These are phyloP conservation scores for Cecropterus lyciades DNA, from an alignment of 1,140 invertebrate genomes.

Conservation along the genomic window DNA sequence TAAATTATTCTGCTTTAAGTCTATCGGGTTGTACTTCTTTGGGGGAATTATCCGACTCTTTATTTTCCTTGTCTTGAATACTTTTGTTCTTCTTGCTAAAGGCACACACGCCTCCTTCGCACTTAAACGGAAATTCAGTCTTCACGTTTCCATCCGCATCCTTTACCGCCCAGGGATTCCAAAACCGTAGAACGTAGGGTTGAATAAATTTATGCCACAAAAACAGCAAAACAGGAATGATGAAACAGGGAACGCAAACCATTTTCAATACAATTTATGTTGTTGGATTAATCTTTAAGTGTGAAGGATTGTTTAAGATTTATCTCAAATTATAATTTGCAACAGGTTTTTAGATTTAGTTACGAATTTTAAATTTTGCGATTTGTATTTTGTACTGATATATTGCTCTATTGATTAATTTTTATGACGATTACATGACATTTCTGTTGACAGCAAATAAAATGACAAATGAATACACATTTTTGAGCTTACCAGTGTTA, in stretches of 20 bases:
- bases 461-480: too few relatives aligned
- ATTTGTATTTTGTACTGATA: too few relatives aligned
- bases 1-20: conserved; percentile 22
- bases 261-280: conserved; percentile 73
- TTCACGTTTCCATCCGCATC: conserved; percentile 84
- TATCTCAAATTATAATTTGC: too few relatives aligned
- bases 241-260: conserved; percentile 92
- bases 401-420: too few relatives aligned
- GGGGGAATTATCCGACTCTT: not conserved
- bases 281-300: too few relatives aligned
- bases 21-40: conserved; percentile 3
- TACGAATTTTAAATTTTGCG: too few relatives aligned
- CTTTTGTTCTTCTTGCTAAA: conserved; percentile 57
- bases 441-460: too few relatives aligned
- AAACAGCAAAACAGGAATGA: conserved; percentile 89
- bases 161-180: conserved; percentile 90
- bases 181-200: conserved; percentile 88
- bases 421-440: too few relatives aligned
- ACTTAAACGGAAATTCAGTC: conserved; percentile 85
- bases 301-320: too few relatives aligned
- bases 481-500: too few relatives aligned
- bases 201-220: conserved; percentile 92
- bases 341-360: too few relatives aligned
- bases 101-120: conserved; percentile 81
- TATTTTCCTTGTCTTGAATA: conserved; percentile 3